Evolutionary conservation across 2,888 invertebrate species (phyloP).

Genomic region (Encarsia formosa): DNA sequence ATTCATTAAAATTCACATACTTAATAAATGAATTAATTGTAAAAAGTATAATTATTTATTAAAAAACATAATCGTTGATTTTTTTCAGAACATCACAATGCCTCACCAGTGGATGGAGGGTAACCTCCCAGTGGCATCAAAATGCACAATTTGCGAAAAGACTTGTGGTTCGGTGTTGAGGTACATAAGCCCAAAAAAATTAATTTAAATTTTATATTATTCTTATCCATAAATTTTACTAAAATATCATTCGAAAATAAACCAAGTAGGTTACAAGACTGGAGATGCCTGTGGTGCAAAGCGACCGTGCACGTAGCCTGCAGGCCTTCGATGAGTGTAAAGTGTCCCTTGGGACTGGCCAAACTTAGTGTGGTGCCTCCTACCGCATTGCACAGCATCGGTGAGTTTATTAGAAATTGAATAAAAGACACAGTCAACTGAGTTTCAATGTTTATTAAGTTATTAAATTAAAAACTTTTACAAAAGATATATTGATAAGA

Average conservation of each 20-base stretch:
- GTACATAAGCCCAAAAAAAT: conserved; percentile 49
- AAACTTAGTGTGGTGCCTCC: conserved; percentile 93
- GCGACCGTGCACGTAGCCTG: conserved; percentile 89
- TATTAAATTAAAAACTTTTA: too few relatives aligned
- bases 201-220: not conserved
- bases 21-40: conserved; percentile 1
- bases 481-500: too few relatives aligned
- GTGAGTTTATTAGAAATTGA: conserved; percentile 49
- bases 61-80: too few relatives aligned
- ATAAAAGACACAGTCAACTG: too few relatives aligned
- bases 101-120: conserved; percentile 99
- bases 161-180: conserved; percentile 94
- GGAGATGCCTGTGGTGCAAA: conserved; percentile 95
- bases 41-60: too few relatives aligned
- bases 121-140: conserved; percentile 90
- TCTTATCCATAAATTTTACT: too few relatives aligned
- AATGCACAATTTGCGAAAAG: conserved; percentile 90
- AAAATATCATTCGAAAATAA: too few relatives aligned
- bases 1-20: too few relatives aligned
- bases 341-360: conserved; percentile 84
- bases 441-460: too few relatives aligned
- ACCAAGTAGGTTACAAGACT: conserved; percentile 76
- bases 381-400: conserved; percentile 83
- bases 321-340: conserved; percentile 70
- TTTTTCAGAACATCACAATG: conserved; percentile 76